Evolutionary conservation across 2,888 invertebrate species (phyloP).

Genomic region (Pseudococcus viburni): DNA sequence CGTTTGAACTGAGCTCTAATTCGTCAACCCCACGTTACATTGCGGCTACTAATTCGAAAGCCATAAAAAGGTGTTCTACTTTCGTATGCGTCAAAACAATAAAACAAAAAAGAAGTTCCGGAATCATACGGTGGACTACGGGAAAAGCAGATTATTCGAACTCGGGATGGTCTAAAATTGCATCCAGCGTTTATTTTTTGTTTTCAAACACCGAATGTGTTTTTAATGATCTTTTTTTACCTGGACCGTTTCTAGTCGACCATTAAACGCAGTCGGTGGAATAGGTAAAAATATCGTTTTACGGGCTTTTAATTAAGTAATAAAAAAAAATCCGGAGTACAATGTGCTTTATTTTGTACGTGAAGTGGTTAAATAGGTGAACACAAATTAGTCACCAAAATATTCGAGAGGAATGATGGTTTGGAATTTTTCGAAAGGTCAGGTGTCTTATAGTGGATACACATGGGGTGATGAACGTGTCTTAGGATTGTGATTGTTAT

Average conservation of each 20-base stretch:
- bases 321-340: conserved; percentile 52
- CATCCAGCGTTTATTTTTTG: conserved; percentile 41
- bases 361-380: background rate
- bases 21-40: conserved; percentile 33
- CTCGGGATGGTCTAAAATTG: background rate
- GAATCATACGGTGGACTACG: conserved; percentile 8
- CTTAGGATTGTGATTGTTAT: background rate
- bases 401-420: background rate
- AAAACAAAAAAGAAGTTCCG: conserved; percentile 53
- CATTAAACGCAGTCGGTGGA: conserved; percentile 8
- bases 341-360: conserved; percentile 28
- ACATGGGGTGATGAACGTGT: background rate
- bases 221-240: conserved; percentile 50
- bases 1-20: conserved; percentile 7
- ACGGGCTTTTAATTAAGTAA: conserved; percentile 59
- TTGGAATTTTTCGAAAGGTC: background rate
- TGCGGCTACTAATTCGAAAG: conserved; percentile 50
- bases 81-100: conserved; percentile 49
- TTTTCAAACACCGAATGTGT: conserved; percentile 39
- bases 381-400: background rate
- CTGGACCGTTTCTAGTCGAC: background rate
- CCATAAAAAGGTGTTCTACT: conserved; percentile 47
- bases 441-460: background rate
- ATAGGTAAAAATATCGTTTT: conserved; percentile 42
- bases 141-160: background rate